Percentiles rank a stretch among this genome's conserved stretches.
These are phyloP conservation scores for Glaucidium brasilianum DNA, from an alignment of 2,113 vertebrate species.

Conservation along the genomic window DNA sequence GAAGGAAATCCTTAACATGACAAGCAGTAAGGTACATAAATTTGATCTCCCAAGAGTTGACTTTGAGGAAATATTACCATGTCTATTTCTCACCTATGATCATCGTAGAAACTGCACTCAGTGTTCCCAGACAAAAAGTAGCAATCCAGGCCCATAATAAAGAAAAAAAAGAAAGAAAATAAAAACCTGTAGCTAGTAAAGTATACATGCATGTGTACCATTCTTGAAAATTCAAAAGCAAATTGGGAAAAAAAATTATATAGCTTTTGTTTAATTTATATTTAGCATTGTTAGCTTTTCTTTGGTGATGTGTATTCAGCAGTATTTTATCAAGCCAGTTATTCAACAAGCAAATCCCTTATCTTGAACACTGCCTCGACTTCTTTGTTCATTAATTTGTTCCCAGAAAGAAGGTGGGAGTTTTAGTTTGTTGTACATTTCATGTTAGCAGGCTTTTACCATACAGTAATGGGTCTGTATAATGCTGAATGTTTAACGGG, in stretches of 20 bases:
- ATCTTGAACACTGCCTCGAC: background rate
- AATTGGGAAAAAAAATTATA: background rate
- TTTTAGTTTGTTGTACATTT: background rate
- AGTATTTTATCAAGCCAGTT: background rate
- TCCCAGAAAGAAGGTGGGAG: constrained; percentile 34
- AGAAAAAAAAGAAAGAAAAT: background rate
- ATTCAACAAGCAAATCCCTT: constrained; percentile 26
- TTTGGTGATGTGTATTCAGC: background rate
- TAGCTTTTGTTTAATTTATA: background rate
- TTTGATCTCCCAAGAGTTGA: background rate
- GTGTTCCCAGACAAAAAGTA: background rate
- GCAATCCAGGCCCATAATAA: background rate
- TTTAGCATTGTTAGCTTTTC: background rate
- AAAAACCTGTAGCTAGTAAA: background rate
- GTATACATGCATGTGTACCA: background rate
- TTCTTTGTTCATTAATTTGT: constrained; percentile 28
- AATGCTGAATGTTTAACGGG: background rate
- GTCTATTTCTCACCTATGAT: background rate
- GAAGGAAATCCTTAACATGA: background rate
- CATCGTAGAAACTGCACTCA: background rate
- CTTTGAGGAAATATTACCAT: background rate
- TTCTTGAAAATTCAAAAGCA: background rate
- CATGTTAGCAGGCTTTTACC: background rate
- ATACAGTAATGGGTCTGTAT: background rate
- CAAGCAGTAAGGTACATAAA: background rate